phyloP scores from a whole-genome alignment of 2,797 vertebrate species.

The Periophthalmus magnuspinnatus region DNA sequence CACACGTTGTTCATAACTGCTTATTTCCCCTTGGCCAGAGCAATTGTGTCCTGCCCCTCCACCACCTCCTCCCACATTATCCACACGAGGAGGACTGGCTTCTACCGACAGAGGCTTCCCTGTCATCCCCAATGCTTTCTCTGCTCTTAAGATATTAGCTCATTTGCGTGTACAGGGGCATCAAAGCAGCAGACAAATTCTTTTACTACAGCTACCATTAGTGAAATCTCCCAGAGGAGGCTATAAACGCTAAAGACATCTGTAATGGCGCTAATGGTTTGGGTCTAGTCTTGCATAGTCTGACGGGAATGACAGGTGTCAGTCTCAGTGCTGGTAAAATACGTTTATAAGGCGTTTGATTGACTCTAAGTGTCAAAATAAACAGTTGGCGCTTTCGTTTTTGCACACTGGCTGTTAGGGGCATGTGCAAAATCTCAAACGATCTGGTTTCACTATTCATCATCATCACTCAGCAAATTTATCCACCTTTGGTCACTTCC shows the following conservation, averaged over 20 bases:
- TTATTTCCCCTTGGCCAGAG: conserved; percentile 72
- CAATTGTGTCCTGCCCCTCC: conserved; percentile 63
- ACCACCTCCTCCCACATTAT: conserved; percentile 61
- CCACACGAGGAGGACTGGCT: conserved; percentile 51
- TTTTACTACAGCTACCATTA: conserved; percentile 38
- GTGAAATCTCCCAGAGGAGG: conserved; percentile 10
- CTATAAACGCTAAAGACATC: conserved; percentile 5
- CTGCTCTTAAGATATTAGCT: conserved; percentile 40
- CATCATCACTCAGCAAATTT: conserved; percentile 21
- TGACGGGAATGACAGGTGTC: conserved; percentile 61
- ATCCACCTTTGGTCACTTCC: conserved; percentile 26
- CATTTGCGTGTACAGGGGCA: conserved; percentile 8
- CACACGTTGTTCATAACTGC: conserved; percentile 78
- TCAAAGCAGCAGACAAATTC: conserved; percentile 37
- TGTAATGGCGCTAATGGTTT: conserved; percentile 14
- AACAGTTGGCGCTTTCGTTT: conserved; percentile 37
- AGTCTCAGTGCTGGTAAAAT: conserved; percentile 22
- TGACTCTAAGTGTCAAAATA: neutral
- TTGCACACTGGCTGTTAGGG: conserved; percentile 43
- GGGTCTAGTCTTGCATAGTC: neutral
- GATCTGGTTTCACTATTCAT: conserved; percentile 16
- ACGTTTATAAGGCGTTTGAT: neutral
- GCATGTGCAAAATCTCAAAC: conserved; percentile 14
- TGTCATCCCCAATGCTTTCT: conserved; percentile 59
- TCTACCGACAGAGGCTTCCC: conserved; percentile 44